phyloP scores from a whole-genome alignment of 2,888 invertebrate species.

The Sceliomorpha sp. region DNA sequence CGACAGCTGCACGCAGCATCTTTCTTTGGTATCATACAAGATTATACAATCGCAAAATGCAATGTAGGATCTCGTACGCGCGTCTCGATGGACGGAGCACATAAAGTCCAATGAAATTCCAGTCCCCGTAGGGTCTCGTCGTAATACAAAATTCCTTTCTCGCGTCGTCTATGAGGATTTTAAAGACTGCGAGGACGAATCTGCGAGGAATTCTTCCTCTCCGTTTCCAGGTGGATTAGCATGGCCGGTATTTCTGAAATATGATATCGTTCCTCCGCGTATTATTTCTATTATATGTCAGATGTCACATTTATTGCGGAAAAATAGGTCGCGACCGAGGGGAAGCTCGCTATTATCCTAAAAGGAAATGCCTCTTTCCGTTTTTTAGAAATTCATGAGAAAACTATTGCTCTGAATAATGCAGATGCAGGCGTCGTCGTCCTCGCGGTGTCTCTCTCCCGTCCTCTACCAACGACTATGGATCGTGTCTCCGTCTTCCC shows the following conservation, averaged over 20 bases:
- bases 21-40: too few relatives aligned
- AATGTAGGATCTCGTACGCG: too few relatives aligned
- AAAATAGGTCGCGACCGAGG: conserved; percentile 35
- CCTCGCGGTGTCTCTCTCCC: too few relatives aligned
- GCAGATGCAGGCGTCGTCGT: conserved; percentile 53
- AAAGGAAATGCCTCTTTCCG: conserved; percentile 54
- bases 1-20: too few relatives aligned
- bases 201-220: conserved; percentile 18
- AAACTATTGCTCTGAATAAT: conserved; percentile 64
- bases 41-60: too few relatives aligned
- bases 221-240: conserved; percentile 23
- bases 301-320: conserved; percentile 41
- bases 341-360: conserved; percentile 49
- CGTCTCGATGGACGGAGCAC: too few relatives aligned
- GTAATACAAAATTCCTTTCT: too few relatives aligned
- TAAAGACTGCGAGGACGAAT: not conserved
- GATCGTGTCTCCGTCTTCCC: conserved; percentile 42
- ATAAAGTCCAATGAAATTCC: too few relatives aligned
- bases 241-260: conserved; percentile 44
- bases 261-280: conserved; percentile 24
- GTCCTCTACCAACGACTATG: too few relatives aligned
- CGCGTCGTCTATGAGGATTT: too few relatives aligned
- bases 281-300: conserved; percentile 40
- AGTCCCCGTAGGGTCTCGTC: too few relatives aligned
- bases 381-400: conserved; percentile 63